A percentile compares a stretch with the other conserved stretches of the same genome.
Conservation (phyloP, 2,888 invertebrate genomes). For the Metacarcinus magister region DNA sequence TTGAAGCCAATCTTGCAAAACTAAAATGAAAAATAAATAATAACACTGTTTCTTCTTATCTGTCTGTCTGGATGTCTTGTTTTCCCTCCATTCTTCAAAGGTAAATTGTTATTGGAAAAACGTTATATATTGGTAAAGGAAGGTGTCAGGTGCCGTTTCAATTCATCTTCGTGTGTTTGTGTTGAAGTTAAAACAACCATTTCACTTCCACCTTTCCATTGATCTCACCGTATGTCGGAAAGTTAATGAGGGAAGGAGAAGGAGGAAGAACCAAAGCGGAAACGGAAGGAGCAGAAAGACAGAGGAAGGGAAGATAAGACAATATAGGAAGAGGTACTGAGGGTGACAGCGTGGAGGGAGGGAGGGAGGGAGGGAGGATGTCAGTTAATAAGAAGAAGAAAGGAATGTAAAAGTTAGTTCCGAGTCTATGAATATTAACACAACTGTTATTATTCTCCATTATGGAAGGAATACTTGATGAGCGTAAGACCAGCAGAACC, state of each 20-base stretch:
- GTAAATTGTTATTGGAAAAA: no score
- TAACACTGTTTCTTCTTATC: neutral
- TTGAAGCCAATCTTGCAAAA: neutral
- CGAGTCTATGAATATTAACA: slow-evolving; percentile 1
- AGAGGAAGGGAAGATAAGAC: no score
- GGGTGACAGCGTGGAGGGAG: neutral
- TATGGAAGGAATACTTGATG: neutral
- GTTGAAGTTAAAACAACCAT: neutral
- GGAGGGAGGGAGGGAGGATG: neutral
- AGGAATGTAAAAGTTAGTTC: neutral
- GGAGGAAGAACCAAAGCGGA: no score
- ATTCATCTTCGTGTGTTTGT: neutral
- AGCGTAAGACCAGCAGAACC: neutral
- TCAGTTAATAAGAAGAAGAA: neutral
- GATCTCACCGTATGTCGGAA: neutral
- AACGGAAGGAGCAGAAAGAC: no score
- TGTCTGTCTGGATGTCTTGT: neutral
- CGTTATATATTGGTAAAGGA: neutral
- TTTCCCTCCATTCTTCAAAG: neutral
- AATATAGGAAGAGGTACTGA: neutral
- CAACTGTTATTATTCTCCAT: neutral
- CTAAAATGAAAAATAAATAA: neutral
- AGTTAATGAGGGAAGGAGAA: neutral
- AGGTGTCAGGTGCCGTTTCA: neutral
- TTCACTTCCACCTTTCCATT: neutral